Conservation (phyloP, 2,888 invertebrate genomes). For the Drosophila ustulata region DNA sequence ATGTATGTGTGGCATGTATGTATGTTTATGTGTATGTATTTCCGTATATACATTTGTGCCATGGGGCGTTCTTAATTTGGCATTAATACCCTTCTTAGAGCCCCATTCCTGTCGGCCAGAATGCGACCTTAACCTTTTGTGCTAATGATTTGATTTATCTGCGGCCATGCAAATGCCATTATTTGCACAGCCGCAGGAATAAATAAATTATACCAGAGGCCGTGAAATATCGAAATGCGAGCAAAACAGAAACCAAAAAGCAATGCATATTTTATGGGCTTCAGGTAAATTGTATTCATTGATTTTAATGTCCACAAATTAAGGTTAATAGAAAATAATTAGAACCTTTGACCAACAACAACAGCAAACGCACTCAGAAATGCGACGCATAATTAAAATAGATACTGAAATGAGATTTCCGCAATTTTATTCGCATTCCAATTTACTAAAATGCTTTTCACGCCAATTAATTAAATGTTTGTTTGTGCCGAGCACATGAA, state of each 20-base stretch:
- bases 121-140: slow-evolving; percentile 55
- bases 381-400: slow-evolving; percentile 35
- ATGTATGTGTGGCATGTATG: slow-evolving; percentile 1
- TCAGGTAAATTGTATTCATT: slow-evolving; percentile 48
- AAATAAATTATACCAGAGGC: slow-evolving; percentile 49
- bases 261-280: slow-evolving; percentile 17
- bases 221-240: slow-evolving; percentile 5
- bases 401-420: slow-evolving; percentile 9
- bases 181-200: slow-evolving; percentile 51
- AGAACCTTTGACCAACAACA: slow-evolving; percentile 12
- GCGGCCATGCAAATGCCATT: slow-evolving; percentile 41
- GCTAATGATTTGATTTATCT: slow-evolving; percentile 76
- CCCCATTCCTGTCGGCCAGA: neutral
- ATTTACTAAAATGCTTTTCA: slow-evolving; percentile 16
- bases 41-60: slow-evolving; percentile 30
- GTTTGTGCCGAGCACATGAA: neutral
- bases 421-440: slow-evolving; percentile 24
- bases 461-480: slow-evolving; percentile 38
- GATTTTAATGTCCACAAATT: slow-evolving; percentile 48
- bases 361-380: neutral
- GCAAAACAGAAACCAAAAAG: neutral
- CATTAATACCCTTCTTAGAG: slow-evolving; percentile 46
- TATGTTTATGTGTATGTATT: slow-evolving; percentile 27
- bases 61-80: slow-evolving; percentile 64
- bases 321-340: slow-evolving; percentile 42